Conservation (phyloP, 2,113 vertebrate genomes). For the Percina caprodes region DNA sequence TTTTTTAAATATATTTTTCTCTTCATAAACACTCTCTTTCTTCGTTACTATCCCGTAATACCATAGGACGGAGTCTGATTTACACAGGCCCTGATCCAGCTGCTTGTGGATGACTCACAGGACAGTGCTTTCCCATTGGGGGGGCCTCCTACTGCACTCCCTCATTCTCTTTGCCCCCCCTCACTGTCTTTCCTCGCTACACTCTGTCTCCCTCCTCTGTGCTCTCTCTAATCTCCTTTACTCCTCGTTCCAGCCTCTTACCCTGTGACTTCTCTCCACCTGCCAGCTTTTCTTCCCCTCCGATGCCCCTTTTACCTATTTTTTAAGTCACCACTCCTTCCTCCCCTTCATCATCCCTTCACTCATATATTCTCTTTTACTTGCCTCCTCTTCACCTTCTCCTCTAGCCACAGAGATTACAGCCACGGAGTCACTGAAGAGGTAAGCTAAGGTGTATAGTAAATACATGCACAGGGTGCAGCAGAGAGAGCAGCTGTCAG, state of each 20-base stretch:
- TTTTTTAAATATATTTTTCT: background rate
- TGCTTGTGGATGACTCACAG: conserved; percentile 63
- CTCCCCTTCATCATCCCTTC: conserved; percentile 4
- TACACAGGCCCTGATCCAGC: conserved; percentile 47
- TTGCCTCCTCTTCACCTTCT: conserved; percentile 2
- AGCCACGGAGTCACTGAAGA: conserved; percentile 9
- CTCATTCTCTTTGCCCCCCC: conserved; percentile 27
- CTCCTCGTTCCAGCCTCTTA: conserved; percentile 37
- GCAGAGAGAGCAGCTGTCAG: conserved; percentile 21
- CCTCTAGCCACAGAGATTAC: conserved; percentile 38
- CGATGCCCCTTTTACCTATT: conserved; percentile 18
- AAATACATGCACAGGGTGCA: conserved; percentile 40
- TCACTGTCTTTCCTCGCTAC: conserved; percentile 29
- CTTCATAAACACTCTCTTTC: conserved; percentile 37
- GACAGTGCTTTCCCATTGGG: conserved; percentile 46
- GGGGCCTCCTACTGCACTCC: conserved; percentile 23
- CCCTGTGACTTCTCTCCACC: conserved; percentile 33
- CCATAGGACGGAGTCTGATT: conserved; percentile 37
- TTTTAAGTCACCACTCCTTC: conserved; percentile 34
- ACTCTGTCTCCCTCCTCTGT: conserved; percentile 10
- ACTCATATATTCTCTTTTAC: background rate
- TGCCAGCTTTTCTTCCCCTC: conserved; percentile 35
- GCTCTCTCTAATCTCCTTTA: conserved; percentile 60
- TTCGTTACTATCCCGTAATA: conserved; percentile 50
- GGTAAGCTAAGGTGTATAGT: conserved; percentile 29